A percentile compares a stretch with the other conserved stretches of the same genome.
Evolutionary conservation across 2,797 vertebrate genomes (phyloP).

Genomic region (Danio choprae): DNA sequence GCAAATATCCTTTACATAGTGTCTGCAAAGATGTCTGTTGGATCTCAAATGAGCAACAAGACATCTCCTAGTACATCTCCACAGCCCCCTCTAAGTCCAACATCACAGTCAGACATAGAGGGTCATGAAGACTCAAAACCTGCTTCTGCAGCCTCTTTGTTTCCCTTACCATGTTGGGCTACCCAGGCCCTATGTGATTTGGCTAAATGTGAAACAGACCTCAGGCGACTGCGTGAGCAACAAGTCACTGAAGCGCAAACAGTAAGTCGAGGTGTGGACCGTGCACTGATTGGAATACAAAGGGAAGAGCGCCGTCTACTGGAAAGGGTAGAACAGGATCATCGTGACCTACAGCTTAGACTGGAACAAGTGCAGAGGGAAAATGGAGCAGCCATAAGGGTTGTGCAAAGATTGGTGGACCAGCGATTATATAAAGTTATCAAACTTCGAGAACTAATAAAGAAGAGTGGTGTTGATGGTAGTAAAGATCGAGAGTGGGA

Average conservation of each 20-base stretch:
- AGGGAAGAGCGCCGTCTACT: conserved; percentile 77
- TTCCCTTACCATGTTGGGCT: conserved; percentile 70
- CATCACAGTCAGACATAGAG: conserved; percentile 55
- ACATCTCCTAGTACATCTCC: conserved; percentile 57
- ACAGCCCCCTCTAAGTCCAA: conserved; percentile 51
- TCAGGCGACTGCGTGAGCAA: conserved; percentile 66
- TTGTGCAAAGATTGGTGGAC: conserved; percentile 71
- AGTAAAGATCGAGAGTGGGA: conserved; percentile 50
- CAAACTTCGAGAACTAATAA: conserved; percentile 69
- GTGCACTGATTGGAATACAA: conserved; percentile 72
- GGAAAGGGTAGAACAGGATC: conserved; percentile 79
- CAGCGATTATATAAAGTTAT: conserved; percentile 70
- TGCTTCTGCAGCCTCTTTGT: conserved; percentile 41
- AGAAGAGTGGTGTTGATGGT: conserved; percentile 54
- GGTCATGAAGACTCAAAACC: conserved; percentile 50
- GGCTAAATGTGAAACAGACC: conserved; percentile 68
- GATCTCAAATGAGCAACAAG: conserved; percentile 62
- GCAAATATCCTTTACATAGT: conserved; percentile 22
- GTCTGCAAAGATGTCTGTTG: conserved; percentile 64
- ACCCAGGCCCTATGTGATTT: conserved; percentile 72
- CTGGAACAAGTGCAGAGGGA: conserved; percentile 77
- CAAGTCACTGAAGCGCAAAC: conserved; percentile 68
- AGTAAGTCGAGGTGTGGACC: conserved; percentile 70
- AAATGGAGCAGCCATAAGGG: conserved; percentile 70
- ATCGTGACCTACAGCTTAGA: conserved; percentile 71